phyloP scores from a whole-genome alignment of 2,113 vertebrate genomes.

The Toxotes chatareus region DNA sequence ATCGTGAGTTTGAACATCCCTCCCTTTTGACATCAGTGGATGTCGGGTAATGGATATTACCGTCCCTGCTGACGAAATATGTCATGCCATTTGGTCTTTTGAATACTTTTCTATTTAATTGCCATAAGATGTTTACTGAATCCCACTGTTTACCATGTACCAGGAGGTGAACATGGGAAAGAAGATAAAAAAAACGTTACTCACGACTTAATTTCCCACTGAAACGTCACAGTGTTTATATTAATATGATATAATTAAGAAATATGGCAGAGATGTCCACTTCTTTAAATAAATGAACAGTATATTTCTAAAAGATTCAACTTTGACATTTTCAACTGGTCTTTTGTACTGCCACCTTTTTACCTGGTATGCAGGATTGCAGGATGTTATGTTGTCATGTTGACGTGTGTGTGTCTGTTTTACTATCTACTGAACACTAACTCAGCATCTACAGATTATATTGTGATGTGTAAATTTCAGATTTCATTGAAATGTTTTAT shows the following conservation, averaged over 20 bases:
- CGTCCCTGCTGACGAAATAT: slow-evolving; percentile 1
- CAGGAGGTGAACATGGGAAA: slow-evolving; percentile 16
- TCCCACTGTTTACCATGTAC: slow-evolving; percentile 16
- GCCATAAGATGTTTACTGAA: slow-evolving; percentile 21
- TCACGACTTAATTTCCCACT: slow-evolving; percentile 28
- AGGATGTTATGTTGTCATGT: neutral
- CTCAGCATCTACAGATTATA: too few species aligned
- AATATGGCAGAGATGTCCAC: neutral
- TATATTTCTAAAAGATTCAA: neutral
- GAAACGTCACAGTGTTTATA: neutral
- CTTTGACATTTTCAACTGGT: neutral
- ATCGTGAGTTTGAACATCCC: slow-evolving; percentile 41
- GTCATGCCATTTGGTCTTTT: slow-evolving; percentile 26
- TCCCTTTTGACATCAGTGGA: slow-evolving; percentile 58
- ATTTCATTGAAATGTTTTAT: too few species aligned
- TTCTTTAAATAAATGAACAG: slow-evolving; percentile 3
- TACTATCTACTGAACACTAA: neutral
- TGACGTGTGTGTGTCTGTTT: neutral
- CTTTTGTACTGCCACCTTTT: neutral
- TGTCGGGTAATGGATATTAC: slow-evolving; percentile 54
- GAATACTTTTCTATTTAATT: slow-evolving; percentile 20
- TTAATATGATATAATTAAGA: neutral
- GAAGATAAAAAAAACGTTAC: slow-evolving; percentile 24
- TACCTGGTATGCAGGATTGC: neutral
- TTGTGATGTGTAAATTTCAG: too few species aligned